These are phyloP conservation scores for Ptycholaimellus sp. DNA, from an alignment of 2,888 invertebrate species.

Conservation along the genomic window DNA sequence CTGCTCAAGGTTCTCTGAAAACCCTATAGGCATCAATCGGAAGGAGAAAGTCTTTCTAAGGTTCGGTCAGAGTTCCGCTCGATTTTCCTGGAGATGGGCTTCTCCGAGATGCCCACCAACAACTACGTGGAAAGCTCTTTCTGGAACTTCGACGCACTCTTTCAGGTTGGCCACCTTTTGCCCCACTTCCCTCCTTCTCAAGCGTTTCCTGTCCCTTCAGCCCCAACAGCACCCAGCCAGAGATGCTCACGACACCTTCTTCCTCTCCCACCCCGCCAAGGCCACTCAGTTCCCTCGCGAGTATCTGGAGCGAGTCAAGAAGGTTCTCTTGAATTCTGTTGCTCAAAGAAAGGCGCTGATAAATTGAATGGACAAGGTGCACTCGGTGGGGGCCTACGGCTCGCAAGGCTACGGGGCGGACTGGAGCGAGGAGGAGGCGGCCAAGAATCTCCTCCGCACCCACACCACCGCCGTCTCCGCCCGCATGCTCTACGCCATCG, in stretches of 20 bases:
- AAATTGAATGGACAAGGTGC: no score
- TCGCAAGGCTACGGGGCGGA: constrained; percentile 53
- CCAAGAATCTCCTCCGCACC: constrained; percentile 79
- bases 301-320: constrained; percentile 62
- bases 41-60: neutral
- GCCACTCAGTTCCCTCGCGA: constrained; percentile 52
- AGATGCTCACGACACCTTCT: constrained; percentile 96
- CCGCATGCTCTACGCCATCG: constrained; percentile 65
- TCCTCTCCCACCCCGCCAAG: constrained; percentile 42
- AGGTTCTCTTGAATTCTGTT: no score
- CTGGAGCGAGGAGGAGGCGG: constrained; percentile 81
- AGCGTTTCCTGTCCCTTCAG: no score
- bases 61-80: constrained; percentile 70
- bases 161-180: no score
- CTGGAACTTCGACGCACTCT: constrained; percentile 98
- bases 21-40: neutral
- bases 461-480: constrained; percentile 95
- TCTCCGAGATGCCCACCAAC: constrained; percentile 92
- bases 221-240: constrained; percentile 97
- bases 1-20: constrained; percentile 49
- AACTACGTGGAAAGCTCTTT: constrained; percentile 89
- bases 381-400: constrained; percentile 73
- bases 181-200: no score
- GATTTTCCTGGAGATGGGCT: constrained; percentile 96
- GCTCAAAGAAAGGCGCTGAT: no score